These are phyloP conservation scores for Drosophila azteca DNA, from an alignment of 1,140 invertebrate genomes.

Conservation along the genomic window DNA sequence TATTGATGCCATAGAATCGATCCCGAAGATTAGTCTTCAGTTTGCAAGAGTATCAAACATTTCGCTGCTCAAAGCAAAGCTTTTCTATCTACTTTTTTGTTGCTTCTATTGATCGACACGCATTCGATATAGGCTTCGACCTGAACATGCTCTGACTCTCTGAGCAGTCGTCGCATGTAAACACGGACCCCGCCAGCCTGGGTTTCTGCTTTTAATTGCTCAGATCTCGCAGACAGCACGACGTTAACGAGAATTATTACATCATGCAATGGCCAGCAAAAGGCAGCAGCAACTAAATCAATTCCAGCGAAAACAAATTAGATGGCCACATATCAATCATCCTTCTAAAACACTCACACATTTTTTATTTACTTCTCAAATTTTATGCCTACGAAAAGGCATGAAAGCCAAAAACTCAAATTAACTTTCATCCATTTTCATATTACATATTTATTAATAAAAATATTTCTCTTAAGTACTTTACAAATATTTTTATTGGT, in stretches of 20 bases:
- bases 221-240: slow-evolving; percentile 54
- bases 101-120: slow-evolving; percentile 30
- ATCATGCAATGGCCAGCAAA: slow-evolving; percentile 33
- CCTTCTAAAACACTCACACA: slow-evolving; percentile 21
- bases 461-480: slow-evolving; percentile 9
- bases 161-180: too few species aligned
- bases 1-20: too few species aligned
- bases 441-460: neutral
- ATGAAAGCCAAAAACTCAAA: neutral
- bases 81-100: slow-evolving; percentile 25
- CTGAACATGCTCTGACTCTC: too few species aligned
- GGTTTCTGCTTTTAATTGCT: slow-evolving; percentile 37
- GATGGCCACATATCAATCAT: slow-evolving; percentile 54
- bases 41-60: too few species aligned
- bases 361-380: slow-evolving; percentile 2
- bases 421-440: slow-evolving; percentile 16
- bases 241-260: slow-evolving; percentile 63
- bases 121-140: slow-evolving; percentile 25
- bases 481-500: slow-evolving; percentile 17
- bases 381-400: neutral
- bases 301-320: slow-evolving; percentile 39
- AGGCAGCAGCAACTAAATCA: slow-evolving; percentile 12
- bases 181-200: slow-evolving; percentile 4
- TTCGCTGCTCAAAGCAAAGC: neutral
- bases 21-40: too few species aligned